Evolutionary conservation across 2,888 invertebrate genomes (phyloP), one percentile per base, ranked within the genome.

Genomic region (Drosophila affinis): DNA sequence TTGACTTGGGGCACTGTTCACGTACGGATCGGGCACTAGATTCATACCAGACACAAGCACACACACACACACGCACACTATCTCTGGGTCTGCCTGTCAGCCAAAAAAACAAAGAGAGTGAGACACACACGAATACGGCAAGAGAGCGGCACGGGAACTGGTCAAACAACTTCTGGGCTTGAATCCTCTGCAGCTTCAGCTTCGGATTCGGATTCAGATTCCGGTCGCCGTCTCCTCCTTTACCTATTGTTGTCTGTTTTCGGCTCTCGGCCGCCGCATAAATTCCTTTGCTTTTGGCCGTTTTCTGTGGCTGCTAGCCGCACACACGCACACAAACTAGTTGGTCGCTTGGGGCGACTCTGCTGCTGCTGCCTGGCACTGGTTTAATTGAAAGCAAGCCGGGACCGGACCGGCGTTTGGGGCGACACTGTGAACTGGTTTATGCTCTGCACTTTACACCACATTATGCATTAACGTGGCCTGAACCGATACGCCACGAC

Each of bases 131-230:
- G 27, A 52, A 57, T 62, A 60, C 62, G 48, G 27, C 24, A 53
- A 48, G 27, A 39, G 39, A 53, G 52, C 24, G 45, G 56, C 24
- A 24, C 24, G 32, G 80, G 80, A 89, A 89, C 81, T 86, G 78
- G 89, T 84, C 88, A 84, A 79, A 70, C 89, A 79, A 89, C 89
- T 90, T 89, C 87, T 86, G 87, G 68, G 67, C 65, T 88, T 87
- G 72, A 83, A 72, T 88, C 83, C 80, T 88, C 76, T 39, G 49
- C 62, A 39, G 55, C 39, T 39, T 55, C 46, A 29, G 29, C 7
- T 29, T 55, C 21, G 21, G 21, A 21, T 3, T 21, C 70, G 21
- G 21, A 21, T 3, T 21, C 70, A 58, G 61, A 24, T 24, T 24
- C 24, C 57, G 34, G 34, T 55, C 34, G 46, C 32, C 45, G 29